These are phyloP conservation scores for Selenia dentaria DNA, from an alignment of 2,888 invertebrate species.

Conservation along the genomic window DNA sequence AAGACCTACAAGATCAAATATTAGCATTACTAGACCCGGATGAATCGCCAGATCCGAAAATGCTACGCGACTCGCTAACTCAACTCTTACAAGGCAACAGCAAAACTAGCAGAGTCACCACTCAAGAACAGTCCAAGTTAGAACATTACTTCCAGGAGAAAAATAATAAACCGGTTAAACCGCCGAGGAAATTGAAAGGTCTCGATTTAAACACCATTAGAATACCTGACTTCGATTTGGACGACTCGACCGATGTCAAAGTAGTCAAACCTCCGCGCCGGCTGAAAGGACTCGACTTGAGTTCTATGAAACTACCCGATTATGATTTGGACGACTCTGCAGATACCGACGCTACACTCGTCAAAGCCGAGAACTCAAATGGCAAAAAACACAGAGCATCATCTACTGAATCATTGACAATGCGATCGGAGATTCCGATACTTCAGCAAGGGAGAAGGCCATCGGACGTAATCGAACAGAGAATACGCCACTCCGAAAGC, in stretches of 20 bases:
- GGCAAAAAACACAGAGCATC: constrained; percentile 1
- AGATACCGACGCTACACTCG: constrained; percentile 60
- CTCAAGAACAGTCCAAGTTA: constrained; percentile 44
- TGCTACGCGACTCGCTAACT: constrained; percentile 58
- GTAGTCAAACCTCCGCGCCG: constrained; percentile 28
- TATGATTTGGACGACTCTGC: constrained; percentile 56
- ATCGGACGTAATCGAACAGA: constrained; percentile 48
- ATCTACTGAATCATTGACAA: constrained; percentile 10
- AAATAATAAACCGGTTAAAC: constrained; percentile 47
- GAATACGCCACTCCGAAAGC: constrained; percentile 52
- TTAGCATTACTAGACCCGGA: constrained; percentile 66
- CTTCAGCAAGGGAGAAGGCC: constrained; percentile 47
- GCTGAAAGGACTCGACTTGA: constrained; percentile 20
- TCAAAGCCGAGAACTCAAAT: constrained; percentile 32
- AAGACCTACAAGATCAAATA: constrained; percentile 68
- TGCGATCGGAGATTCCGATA: constrained; percentile 29
- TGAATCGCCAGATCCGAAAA: constrained; percentile 61
- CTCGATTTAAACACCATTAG: constrained; percentile 54
- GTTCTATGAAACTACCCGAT: constrained; percentile 41
- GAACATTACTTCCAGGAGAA: constrained; percentile 54
- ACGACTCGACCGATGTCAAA: neutral
- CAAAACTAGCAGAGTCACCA: constrained; percentile 43
- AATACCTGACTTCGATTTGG: constrained; percentile 30
- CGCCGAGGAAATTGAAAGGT: constrained; percentile 62
- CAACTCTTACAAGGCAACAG: constrained; percentile 60